These are phyloP conservation scores for Lagopus leucura DNA, from an alignment of 2,113 vertebrate genomes.

Conservation along the genomic window DNA sequence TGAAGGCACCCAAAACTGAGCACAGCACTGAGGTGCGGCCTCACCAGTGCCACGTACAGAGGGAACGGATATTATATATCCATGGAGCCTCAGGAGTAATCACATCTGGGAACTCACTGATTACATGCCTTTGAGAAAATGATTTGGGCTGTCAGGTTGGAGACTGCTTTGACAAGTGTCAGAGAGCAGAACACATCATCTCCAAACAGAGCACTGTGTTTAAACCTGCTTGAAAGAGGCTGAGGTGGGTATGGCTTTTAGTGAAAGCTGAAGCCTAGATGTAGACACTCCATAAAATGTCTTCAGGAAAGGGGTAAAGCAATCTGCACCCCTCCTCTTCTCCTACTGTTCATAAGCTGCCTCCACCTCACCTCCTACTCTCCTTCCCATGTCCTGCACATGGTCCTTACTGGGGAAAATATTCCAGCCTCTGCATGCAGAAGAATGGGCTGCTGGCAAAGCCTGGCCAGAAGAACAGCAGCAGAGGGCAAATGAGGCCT, in stretches of 20 bases:
- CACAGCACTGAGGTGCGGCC: too few relatives aligned
- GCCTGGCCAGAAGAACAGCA: not conserved
- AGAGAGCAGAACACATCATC: not conserved
- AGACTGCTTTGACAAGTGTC: not conserved
- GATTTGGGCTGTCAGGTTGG: not conserved
- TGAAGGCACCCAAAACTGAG: too few relatives aligned
- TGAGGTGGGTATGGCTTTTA: not conserved
- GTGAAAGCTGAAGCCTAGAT: not conserved
- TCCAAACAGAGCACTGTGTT: not conserved
- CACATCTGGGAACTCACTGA: not conserved
- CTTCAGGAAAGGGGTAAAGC: not conserved
- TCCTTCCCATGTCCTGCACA: accelerated
- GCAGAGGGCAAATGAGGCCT: not conserved
- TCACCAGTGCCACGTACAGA: too few relatives aligned
- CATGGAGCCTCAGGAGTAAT: not conserved
- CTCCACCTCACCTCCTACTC: not conserved
- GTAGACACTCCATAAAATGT: not conserved
- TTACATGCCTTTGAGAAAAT: not conserved
- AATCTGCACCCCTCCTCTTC: not conserved
- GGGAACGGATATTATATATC: too few relatives aligned
- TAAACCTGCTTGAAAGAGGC: not conserved
- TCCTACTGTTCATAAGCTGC: not conserved
- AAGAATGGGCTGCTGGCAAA: not conserved
- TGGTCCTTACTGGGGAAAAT: not conserved
- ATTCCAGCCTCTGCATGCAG: not conserved